Evolutionary conservation across 35 echinoderm and acorn worm species (phyloP).

Genomic region (Heliocidaris tuberculata): DNA sequence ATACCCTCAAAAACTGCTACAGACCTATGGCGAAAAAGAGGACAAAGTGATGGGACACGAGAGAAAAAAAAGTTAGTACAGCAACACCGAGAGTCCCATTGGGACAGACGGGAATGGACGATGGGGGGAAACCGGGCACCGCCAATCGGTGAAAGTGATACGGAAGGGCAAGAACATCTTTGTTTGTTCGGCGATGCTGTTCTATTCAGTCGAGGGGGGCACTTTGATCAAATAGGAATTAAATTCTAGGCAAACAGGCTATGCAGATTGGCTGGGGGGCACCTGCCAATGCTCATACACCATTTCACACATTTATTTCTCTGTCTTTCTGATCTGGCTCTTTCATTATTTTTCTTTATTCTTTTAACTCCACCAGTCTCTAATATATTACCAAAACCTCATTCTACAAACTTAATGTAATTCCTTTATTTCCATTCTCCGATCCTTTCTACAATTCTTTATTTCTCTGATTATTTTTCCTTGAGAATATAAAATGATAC

Average conservation of each 20-base stretch:
- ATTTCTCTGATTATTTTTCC: no score
- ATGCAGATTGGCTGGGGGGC: not conserved
- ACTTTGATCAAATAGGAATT: slow-evolving; percentile 22
- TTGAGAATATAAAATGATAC: no score
- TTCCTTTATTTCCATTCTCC: not conserved
- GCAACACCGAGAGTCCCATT: not conserved
- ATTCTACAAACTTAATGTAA: not conserved
- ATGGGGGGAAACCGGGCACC: slow-evolving; percentile 27
- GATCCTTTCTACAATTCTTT: not conserved
- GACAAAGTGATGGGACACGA: not conserved
- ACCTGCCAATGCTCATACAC: slow-evolving; percentile 23
- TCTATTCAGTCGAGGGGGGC: slow-evolving; percentile 20
- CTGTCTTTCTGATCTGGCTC: not conserved
- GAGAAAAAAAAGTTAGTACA: not conserved
- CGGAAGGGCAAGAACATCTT: slow-evolving; percentile 41
- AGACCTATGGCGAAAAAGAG: not conserved
- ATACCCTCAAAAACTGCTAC: not conserved
- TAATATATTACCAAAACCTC: not conserved
- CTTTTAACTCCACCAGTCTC: not conserved
- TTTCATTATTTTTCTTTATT: not conserved
- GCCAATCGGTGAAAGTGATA: slow-evolving; percentile 40
- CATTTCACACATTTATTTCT: not conserved
- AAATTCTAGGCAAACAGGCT: slow-evolving; percentile 11
- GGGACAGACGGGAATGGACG: not conserved
- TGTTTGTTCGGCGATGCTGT: slow-evolving; percentile 39